phyloP scores from a whole-genome alignment of 2,797 vertebrate species.

The Oreonectes daqikongensis region DNA sequence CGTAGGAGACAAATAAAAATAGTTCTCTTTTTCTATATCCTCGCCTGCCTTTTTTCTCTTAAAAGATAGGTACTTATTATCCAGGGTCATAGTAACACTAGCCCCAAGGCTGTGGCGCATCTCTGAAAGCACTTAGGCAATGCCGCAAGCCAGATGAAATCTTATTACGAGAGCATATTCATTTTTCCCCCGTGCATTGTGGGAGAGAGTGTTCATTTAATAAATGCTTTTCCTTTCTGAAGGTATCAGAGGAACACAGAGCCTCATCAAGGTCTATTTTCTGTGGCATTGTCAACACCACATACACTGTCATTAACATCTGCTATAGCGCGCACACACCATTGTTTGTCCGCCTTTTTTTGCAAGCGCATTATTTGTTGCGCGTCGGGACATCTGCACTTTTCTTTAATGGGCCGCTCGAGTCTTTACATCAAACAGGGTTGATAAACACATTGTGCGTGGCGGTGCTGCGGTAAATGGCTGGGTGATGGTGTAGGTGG shows the following conservation, averaged over 20 bases:
- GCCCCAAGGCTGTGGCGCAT: slow-evolving; percentile 70
- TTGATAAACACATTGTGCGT: slow-evolving; percentile 38
- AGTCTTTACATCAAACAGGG: slow-evolving; percentile 48
- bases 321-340: slow-evolving; percentile 29
- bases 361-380: slow-evolving; percentile 33
- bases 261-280: slow-evolving; percentile 46
- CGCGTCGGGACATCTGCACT: slow-evolving; percentile 32
- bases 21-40: slow-evolving; percentile 19
- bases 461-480: slow-evolving; percentile 20
- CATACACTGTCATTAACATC: slow-evolving; percentile 45
- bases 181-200: slow-evolving; percentile 71
- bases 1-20: slow-evolving; percentile 32
- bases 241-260: slow-evolving; percentile 72
- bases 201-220: slow-evolving; percentile 75
- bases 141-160: slow-evolving; percentile 76
- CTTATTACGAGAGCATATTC: slow-evolving; percentile 75
- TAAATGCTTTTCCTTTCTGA: slow-evolving; percentile 72
- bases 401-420: slow-evolving; percentile 48
- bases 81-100: slow-evolving; percentile 75
- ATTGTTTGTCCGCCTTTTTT: slow-evolving; percentile 39
- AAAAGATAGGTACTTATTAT: slow-evolving; percentile 70
- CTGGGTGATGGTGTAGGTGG: slow-evolving; percentile 46
- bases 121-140: slow-evolving; percentile 59
- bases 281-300: slow-evolving; percentile 47
- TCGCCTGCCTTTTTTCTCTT: slow-evolving; percentile 49